Percentiles rank a stretch among this genome's conserved stretches.
phyloP scores from a whole-genome alignment of 2,113 vertebrate species.

The Lophura nycthemera region DNA sequence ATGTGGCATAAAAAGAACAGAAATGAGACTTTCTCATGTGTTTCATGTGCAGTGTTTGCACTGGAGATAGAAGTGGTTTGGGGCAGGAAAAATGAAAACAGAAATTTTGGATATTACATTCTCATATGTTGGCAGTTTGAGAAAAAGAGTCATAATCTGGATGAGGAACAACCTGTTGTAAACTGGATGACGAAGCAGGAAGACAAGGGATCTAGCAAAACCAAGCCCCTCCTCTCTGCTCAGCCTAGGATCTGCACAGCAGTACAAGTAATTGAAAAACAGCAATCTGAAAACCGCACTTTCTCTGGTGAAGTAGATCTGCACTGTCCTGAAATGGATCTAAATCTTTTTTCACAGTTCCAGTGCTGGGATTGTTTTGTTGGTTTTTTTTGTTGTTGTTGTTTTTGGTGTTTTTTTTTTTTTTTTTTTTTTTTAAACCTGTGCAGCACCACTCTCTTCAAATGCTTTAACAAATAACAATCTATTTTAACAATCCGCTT shows the following conservation, averaged over 20 bases:
- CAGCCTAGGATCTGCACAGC: background rate
- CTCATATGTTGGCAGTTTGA: background rate
- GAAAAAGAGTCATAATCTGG: background rate
- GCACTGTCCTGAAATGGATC: no score
- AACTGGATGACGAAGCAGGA: background rate
- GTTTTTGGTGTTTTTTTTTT: no score
- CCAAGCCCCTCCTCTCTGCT: background rate
- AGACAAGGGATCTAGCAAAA: background rate
- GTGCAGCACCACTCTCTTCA: background rate
- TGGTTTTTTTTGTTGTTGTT: no score
- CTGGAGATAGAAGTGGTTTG: background rate
- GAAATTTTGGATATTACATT: background rate
- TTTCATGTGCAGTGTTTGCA: background rate
- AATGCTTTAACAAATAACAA: background rate
- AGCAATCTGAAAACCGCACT: rapidly evolving
- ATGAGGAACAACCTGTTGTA: background rate
- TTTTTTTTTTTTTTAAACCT: no score
- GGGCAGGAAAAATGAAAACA: background rate
- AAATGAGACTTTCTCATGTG: background rate
- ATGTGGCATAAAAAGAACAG: background rate
- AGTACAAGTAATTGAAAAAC: background rate
- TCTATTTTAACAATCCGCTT: background rate
- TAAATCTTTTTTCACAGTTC: no score
- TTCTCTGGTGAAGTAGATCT: no score
- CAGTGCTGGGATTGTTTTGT: background rate